These are phyloP conservation scores for Drosophila siamana DNA, from an alignment of 2,888 invertebrate genomes.

Conservation along the genomic window DNA sequence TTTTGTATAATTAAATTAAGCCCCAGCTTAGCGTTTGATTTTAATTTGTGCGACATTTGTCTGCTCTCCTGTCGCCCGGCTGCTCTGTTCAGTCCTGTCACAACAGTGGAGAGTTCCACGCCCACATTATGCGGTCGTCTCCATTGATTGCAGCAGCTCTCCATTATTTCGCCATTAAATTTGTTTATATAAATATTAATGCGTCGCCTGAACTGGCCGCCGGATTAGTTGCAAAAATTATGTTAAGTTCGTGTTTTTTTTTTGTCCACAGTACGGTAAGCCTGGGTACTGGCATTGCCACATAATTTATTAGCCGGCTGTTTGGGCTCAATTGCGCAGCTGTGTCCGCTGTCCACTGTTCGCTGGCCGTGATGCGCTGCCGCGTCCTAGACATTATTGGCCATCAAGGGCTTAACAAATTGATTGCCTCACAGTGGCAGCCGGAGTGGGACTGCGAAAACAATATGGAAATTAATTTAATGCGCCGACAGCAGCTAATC, in stretches of 20 bases:
- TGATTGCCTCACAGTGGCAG: constrained; percentile 46
- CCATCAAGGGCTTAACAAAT: constrained; percentile 71
- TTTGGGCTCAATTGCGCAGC: constrained; percentile 57
- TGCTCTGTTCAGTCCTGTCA: constrained; percentile 51
- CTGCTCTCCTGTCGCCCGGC: constrained; percentile 37
- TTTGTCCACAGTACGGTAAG: constrained; percentile 39
- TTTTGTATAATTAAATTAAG: constrained; percentile 85
- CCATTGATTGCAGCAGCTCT: constrained; percentile 26
- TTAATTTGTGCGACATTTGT: constrained; percentile 83
- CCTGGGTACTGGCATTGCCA: constrained; percentile 52
- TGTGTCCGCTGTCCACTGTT: no score
- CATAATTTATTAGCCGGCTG: constrained; percentile 68
- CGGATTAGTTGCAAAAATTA: constrained; percentile 76
- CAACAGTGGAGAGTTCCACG: constrained; percentile 41
- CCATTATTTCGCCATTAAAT: constrained; percentile 76
- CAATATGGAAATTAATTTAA: constrained; percentile 39
- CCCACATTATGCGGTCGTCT: neutral
- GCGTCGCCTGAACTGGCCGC: constrained; percentile 59
- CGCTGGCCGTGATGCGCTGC: no score
- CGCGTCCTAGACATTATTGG: constrained; percentile 48
- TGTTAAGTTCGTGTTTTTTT: constrained; percentile 62
- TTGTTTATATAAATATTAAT: constrained; percentile 79
- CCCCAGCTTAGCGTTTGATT: constrained; percentile 84
- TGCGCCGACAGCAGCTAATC: constrained; percentile 35
- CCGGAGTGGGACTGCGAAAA: constrained; percentile 6